Evolutionary conservation across 35 echinoderm and acorn worm genomes (phyloP).

Genomic region (Hemicentrotus pulcherrimus): DNA sequence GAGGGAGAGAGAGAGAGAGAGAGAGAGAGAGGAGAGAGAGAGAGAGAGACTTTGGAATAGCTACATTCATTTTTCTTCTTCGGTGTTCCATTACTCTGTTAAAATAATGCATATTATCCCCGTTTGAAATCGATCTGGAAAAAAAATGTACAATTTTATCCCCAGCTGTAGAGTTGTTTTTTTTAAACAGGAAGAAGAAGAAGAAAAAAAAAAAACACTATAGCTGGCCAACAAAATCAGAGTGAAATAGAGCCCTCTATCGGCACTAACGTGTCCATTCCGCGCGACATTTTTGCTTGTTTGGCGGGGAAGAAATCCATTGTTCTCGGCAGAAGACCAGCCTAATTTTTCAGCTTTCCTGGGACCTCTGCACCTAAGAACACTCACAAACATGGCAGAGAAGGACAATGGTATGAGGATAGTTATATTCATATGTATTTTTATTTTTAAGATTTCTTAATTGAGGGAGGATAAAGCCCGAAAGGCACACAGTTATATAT

Average conservation of each 20-base stretch:
- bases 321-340: background rate
- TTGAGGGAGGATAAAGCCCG: background rate
- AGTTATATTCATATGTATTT: background rate
- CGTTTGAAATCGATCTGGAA: too few species aligned
- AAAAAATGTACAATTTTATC: too few species aligned
- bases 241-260: background rate
- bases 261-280: background rate
- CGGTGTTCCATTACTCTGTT: too few species aligned
- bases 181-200: too few species aligned
- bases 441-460: background rate
- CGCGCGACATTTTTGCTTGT: constrained; percentile 40
- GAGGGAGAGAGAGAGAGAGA: too few species aligned
- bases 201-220: too few species aligned
- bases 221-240: too few species aligned
- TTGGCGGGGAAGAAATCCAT: constrained; percentile 41
- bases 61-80: too few species aligned
- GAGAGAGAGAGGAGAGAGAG: too few species aligned
- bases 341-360: background rate
- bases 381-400: constrained; percentile 2
- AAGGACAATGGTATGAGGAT: constrained; percentile 12
- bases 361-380: background rate
- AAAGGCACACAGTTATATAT: background rate
- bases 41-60: too few species aligned
- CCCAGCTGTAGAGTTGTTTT: too few species aligned
- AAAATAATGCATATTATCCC: too few species aligned